Base-by-base conservation (phyloP, 2,797 vertebrate species). In the Pseudochaenichthys georgianus region DNA sequence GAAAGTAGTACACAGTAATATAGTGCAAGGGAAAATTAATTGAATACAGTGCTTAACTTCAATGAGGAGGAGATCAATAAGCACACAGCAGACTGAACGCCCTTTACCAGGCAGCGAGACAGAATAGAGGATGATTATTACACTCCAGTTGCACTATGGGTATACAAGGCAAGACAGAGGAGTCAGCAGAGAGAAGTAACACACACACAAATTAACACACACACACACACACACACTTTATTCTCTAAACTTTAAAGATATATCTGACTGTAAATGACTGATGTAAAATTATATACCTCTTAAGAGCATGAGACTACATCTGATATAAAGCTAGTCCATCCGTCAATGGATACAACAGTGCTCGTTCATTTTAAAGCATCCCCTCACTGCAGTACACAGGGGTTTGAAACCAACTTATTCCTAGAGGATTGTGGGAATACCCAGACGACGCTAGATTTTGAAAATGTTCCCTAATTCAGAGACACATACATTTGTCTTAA, bases 61-160 rank as follows among this genome's bases (percentile, higher is more conserved):
- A 81, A 78, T 53, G 70, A 83, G 78, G 67, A 80, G 73, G 66
- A 78, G 73, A 64, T 87, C 71, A 83, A 86, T 83, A 72, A 80
- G 78, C 77, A 53, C 72, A 80, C 64, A 43, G 66, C 38, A 45
- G 69, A 63, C 64, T 64, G 53, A 77, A 83, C 34, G 58, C 64
- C 70, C 73, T 83, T 83, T 75, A 47, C 71, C 47, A 58, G 62
- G 64, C 85, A 82, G 82, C 82, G 17, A 17, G 74, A 69, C 23
- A 81, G 82, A 87, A 91, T 70, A 70, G 81, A 89, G 70, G 85
- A 83, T 73, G 80, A 83, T 87, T 86, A 90, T 82, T 85, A 82
- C 71, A 73, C 79, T 87, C 64, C 63, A 80, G 78, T 70, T 38
- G 60, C 76, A 87, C 77, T 65, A 64, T 17, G 28, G 77, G 50